These are phyloP conservation scores for Laspeyria flexula DNA, from an alignment of 2,888 invertebrate species.

Conservation along the genomic window DNA sequence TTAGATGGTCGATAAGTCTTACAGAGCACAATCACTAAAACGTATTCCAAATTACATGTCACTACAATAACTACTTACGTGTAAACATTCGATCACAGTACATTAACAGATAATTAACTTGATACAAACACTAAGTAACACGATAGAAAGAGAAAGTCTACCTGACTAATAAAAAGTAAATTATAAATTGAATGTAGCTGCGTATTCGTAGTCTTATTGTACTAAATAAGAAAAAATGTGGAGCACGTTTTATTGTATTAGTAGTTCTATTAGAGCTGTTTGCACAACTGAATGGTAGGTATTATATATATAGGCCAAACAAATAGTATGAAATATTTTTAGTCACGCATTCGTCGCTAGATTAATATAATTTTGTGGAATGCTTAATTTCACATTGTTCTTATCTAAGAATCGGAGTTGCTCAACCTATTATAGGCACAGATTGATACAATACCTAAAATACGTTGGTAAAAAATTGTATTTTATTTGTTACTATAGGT, in stretches of 20 bases:
- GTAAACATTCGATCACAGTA: slow-evolving; percentile 24
- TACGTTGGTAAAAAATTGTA: no score
- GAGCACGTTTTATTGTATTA: slow-evolving; percentile 18
- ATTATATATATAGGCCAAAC: slow-evolving; percentile 3
- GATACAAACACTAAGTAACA: slow-evolving; percentile 29
- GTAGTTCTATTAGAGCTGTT: slow-evolving; percentile 8
- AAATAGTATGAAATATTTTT: slow-evolving; percentile 12
- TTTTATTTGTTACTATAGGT: no score
- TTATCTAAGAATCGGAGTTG: neutral
- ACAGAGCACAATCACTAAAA: no score
- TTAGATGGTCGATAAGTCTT: no score
- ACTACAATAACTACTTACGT: slow-evolving; percentile 21
- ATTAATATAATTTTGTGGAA: neutral
- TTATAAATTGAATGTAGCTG: slow-evolving; percentile 16
- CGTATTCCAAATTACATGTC: slow-evolving; percentile 24
- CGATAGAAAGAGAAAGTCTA: slow-evolving; percentile 41
- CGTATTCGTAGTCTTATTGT: slow-evolving; percentile 10
- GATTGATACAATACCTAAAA: no score
- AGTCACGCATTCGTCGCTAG: slow-evolving; percentile 7
- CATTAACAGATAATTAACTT: slow-evolving; percentile 40
- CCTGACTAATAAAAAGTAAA: slow-evolving; percentile 19
- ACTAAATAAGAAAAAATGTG: slow-evolving; percentile 3
- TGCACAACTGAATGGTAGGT: slow-evolving; percentile 14
- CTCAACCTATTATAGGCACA: neutral
- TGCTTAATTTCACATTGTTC: neutral